Conservation (phyloP, 1,140 invertebrate species). For the Pachypsylla venusta region DNA sequence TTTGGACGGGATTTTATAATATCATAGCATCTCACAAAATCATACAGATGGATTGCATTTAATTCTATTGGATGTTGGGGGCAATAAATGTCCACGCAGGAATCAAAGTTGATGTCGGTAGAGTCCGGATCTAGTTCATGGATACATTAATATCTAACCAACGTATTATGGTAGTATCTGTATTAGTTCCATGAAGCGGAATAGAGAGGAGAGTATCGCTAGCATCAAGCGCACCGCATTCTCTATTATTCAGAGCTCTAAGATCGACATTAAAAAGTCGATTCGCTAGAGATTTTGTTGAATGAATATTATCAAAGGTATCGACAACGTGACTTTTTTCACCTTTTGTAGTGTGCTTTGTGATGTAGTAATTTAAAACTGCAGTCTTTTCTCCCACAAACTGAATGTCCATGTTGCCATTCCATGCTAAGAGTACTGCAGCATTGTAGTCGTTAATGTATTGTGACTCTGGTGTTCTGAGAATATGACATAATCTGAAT, state of each 20-base stretch:
- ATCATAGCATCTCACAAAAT: constrained; percentile 16
- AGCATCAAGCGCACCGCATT: constrained; percentile 22
- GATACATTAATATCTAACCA: constrained; percentile 22
- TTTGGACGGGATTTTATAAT: background rate
- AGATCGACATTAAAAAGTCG: constrained; percentile 20
- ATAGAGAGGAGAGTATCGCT: constrained; percentile 20
- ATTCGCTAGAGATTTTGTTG: constrained; percentile 18
- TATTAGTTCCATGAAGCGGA: constrained; percentile 20
- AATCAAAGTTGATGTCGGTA: constrained; percentile 22
- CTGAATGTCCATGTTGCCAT: constrained; percentile 23
- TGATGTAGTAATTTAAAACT: constrained; percentile 18
- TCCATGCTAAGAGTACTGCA: constrained; percentile 19
- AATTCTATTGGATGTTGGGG: constrained; percentile 22
- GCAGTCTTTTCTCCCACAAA: constrained; percentile 20
- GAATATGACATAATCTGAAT: constrained; percentile 27
- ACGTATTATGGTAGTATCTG: constrained; percentile 19
- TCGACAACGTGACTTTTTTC: constrained; percentile 20
- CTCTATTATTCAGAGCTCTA: constrained; percentile 19
- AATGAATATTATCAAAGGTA: constrained; percentile 18
- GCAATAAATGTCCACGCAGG: constrained; percentile 23
- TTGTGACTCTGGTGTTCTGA: constrained; percentile 21
- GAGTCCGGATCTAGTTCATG: constrained; percentile 19
- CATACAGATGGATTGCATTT: constrained; percentile 20
- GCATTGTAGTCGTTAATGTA: constrained; percentile 20
- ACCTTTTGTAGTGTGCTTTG: constrained; percentile 22